Conservation (phyloP, 2,888 invertebrate species). For the Drosophila peninsularis region DNA sequence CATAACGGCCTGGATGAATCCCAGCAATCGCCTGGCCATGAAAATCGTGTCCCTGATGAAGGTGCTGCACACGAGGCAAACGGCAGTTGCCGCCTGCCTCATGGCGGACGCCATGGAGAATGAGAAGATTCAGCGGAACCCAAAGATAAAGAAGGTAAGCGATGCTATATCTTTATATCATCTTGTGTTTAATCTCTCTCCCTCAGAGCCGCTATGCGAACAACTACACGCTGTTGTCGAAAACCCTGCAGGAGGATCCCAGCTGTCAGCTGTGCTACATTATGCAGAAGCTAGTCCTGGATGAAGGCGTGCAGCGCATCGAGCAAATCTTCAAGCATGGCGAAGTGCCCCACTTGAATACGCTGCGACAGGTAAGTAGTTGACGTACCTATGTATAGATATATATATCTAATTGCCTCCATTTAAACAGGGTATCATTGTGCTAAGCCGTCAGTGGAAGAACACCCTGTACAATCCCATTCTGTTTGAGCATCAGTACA, state of each 20-base stretch:
- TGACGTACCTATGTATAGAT: neutral
- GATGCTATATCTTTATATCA: neutral
- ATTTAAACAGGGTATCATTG: conserved; percentile 93
- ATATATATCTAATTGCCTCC: neutral
- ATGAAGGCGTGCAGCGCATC: conserved; percentile 90
- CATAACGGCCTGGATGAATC: conserved; percentile 99
- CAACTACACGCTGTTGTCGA: conserved; percentile 93
- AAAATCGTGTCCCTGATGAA: conserved; percentile 92
- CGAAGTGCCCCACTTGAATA: conserved; percentile 94
- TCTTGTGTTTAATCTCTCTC: neutral
- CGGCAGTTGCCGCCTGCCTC: conserved; percentile 95
- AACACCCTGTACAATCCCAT: conserved; percentile 97
- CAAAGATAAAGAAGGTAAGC: conserved; percentile 84
- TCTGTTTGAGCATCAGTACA: conserved; percentile 94
- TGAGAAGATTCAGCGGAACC: conserved; percentile 88
- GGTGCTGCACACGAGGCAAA: conserved; percentile 91
- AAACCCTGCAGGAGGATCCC: conserved; percentile 97
- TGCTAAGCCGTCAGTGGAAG: conserved; percentile 98
- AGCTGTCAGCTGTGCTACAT: conserved; percentile 97
- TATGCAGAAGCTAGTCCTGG: conserved; percentile 92
- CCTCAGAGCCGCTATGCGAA: conserved; percentile 92
- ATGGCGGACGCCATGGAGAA: conserved; percentile 97
- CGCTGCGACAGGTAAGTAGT: conserved; percentile 90
- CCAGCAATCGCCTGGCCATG: conserved; percentile 94
- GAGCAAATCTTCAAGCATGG: conserved; percentile 93